Evolutionary conservation across 2,888 invertebrate genomes (phyloP), one percentile per base, ranked within the genome.

Genomic region (Hydrotaea cyrtoneurina): DNA sequence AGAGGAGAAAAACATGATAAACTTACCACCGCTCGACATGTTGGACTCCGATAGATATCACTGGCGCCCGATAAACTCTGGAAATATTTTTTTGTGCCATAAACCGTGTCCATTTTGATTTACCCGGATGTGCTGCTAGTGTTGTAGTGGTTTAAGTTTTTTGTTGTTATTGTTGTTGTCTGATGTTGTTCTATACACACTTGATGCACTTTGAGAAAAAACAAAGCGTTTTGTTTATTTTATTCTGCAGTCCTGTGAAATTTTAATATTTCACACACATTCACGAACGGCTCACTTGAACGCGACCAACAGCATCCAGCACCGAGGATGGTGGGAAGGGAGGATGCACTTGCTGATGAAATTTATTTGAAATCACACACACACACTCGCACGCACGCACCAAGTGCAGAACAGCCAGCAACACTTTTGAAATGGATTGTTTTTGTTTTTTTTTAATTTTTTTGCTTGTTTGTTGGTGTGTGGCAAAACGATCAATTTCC

Each of bases 51-150:
- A 87, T 92, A 92, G 81, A 92, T 92, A 87, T 92, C 92, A 85
- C 92, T 92, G 72, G 90, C 91, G 72, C 90, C 92, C 73, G 92
- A 92, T 87, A 93, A 88, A 83, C 92, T 93, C 86, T 92, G 92
- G 83, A 92, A 93, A 85, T 92, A 92, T 85, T 93, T 93, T 88
- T 92, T 92, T 80, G 92, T 92, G 21, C 92, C 92, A 86, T 92
- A 92, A 79, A 92, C 92, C 26, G 92, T 92, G 86, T 92, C 92
- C 92, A 92, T 92, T 75, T 72, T 85, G 83, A 72, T 46, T 81
- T 76, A 26, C 39, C 66, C 76, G 8, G 26, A n/a, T 64, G 57
- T 17, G 31, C 31, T 31, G 31, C 31, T 31, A 31, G 2, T 69
- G 23, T 69, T 69, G 23, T 43, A 46, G 21, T 73, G 2, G 31